These are phyloP conservation scores for Eurystomus gularis DNA, from an alignment of 2,113 vertebrate genomes.

Conservation along the genomic window DNA sequence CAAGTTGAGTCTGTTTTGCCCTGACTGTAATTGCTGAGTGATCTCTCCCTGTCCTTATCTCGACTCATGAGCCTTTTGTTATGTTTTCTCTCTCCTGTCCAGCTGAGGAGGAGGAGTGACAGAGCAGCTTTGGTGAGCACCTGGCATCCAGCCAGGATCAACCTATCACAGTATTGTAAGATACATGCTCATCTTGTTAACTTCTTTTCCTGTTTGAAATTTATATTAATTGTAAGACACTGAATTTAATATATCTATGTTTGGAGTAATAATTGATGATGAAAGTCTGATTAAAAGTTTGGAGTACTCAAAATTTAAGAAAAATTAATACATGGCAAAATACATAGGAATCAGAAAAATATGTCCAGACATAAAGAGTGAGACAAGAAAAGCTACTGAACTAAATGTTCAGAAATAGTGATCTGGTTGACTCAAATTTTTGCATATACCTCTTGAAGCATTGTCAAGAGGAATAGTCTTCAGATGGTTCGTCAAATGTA, in stretches of 20 bases:
- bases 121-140: neutral
- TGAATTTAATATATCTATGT: neutral
- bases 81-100: neutral
- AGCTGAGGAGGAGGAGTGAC: neutral
- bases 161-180: neutral
- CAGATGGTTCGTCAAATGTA: neutral
- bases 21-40: neutral
- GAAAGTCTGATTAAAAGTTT: neutral
- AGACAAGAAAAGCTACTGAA: neutral
- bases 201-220: neutral
- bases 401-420: neutral
- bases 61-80: fast-evolving
- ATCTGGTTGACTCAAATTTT: neutral
- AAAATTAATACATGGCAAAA: neutral
- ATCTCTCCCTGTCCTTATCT: neutral
- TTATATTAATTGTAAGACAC: neutral
- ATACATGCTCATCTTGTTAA: neutral
- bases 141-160: neutral
- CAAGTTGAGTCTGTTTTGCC: neutral
- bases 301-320: neutral
- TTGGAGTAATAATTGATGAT: neutral
- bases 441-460: neutral
- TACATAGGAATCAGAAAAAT: neutral
- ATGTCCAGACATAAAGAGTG: neutral
- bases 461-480: neutral